phyloP scores from a whole-genome alignment of 2,113 vertebrate genomes.

The Gymnobelideus leadbeateri region DNA sequence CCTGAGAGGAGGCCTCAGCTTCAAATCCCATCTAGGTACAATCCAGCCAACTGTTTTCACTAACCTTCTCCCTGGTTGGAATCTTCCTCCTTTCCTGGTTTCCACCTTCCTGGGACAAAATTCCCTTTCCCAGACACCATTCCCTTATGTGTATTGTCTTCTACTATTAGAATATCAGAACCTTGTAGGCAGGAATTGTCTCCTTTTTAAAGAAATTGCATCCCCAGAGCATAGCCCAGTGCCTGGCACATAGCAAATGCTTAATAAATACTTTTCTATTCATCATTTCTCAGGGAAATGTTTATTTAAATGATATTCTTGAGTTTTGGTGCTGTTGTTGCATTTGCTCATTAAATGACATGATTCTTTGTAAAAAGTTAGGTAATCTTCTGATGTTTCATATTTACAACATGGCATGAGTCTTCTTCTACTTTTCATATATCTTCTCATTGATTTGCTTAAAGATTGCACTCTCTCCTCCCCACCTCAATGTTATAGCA shows the following conservation, averaged over 20 bases:
- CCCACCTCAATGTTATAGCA: background rate
- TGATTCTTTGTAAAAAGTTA: constrained; percentile 22
- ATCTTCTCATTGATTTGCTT: background rate
- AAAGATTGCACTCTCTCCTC: background rate
- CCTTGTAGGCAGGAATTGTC: background rate
- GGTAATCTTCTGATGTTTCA: constrained; percentile 51
- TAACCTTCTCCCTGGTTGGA: background rate
- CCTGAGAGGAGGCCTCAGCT: background rate
- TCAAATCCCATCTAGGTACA: background rate
- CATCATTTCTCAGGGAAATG: background rate
- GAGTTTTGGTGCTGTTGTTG: background rate
- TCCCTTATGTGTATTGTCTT: too few species aligned
- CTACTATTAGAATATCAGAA: too few species aligned
- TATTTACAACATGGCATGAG: constrained; percentile 33
- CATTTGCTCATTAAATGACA: background rate
- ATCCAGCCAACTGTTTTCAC: background rate
- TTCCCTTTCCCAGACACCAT: background rate
- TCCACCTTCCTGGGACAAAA: background rate
- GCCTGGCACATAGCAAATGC: background rate
- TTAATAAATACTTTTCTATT: background rate
- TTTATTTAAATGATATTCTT: background rate
- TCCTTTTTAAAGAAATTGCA: background rate
- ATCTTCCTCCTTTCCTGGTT: background rate
- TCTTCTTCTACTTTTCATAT: background rate
- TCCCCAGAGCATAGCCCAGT: background rate